Evolutionary conservation across 2,888 invertebrate genomes (phyloP).

Genomic region (Brenthis daphne): DNA sequence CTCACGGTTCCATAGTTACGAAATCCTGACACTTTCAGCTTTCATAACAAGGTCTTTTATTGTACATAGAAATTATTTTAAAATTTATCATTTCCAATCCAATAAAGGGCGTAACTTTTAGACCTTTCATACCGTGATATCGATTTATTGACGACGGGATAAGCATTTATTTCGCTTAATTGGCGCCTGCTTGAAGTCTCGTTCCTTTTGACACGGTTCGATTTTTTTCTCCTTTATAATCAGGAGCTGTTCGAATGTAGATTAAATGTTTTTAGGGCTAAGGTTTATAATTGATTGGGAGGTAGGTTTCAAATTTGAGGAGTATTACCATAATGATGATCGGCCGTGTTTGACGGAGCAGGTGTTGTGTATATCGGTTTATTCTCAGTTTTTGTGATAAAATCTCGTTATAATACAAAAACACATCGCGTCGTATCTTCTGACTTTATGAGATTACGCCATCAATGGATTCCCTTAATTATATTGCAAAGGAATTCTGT

Average conservation of each 20-base stretch:
- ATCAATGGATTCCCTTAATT: slow-evolving; percentile 43
- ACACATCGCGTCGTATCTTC: slow-evolving; percentile 52
- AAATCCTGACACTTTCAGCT: slow-evolving; percentile 78
- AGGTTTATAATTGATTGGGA: slow-evolving; percentile 57
- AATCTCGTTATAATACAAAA: slow-evolving; percentile 75
- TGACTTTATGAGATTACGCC: slow-evolving; percentile 67
- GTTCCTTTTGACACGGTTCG: slow-evolving; percentile 66
- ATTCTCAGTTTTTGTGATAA: slow-evolving; percentile 79
- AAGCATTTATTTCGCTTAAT: slow-evolving; percentile 79
- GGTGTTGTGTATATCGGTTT: slow-evolving; percentile 77
- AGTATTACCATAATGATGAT: slow-evolving; percentile 78
- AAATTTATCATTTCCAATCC: slow-evolving; percentile 63
- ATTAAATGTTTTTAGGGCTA: slow-evolving; percentile 52
- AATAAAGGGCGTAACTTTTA: slow-evolving; percentile 76
- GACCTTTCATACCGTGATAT: slow-evolving; percentile 67
- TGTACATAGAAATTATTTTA: slow-evolving; percentile 62
- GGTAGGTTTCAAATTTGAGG: slow-evolving; percentile 57
- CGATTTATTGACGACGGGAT: slow-evolving; percentile 75
- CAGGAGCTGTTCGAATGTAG: slow-evolving; percentile 52
- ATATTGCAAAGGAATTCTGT: slow-evolving; percentile 15
- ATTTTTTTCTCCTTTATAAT: slow-evolving; percentile 51
- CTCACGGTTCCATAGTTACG: slow-evolving; percentile 76
- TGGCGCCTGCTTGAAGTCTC: slow-evolving; percentile 69
- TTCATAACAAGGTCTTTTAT: slow-evolving; percentile 78
- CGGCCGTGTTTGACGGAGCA: slow-evolving; percentile 77